Evolutionary conservation across 2,797 vertebrate species (phyloP).

Genomic region (Picus viridis): DNA sequence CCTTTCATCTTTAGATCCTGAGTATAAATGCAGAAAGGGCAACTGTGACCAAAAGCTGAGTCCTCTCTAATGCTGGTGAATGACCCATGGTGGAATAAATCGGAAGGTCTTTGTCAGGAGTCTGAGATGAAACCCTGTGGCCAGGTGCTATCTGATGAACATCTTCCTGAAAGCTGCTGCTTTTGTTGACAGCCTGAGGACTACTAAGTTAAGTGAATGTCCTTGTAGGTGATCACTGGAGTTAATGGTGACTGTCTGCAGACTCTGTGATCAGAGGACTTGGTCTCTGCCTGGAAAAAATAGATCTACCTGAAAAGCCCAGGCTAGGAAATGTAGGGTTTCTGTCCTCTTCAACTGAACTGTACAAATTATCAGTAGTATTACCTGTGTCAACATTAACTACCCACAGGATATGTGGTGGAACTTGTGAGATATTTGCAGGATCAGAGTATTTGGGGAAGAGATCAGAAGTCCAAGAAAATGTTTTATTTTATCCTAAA

Average conservation of each 20-base stretch:
- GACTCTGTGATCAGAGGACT: neutral
- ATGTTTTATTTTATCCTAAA: neutral
- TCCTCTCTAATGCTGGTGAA: neutral
- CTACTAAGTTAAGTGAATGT: neutral
- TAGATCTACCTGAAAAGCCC: neutral
- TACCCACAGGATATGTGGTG: neutral
- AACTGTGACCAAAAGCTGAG: constrained; percentile 13
- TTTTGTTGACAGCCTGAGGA: neutral
- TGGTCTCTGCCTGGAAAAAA: neutral
- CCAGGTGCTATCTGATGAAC: neutral
- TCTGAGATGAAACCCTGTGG: neutral
- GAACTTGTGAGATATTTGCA: neutral
- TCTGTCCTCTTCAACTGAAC: neutral
- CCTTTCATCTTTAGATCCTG: neutral
- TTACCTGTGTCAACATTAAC: neutral
- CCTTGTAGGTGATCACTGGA: neutral
- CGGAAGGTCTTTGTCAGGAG: neutral
- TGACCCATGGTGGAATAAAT: neutral
- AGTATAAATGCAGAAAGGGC: constrained; percentile 21
- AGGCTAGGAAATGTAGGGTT: neutral
- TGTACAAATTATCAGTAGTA: neutral
- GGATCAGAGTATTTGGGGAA: neutral
- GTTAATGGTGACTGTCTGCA: neutral
- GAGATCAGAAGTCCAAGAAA: neutral
- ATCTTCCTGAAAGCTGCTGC: neutral